Evolutionary conservation across 2,113 vertebrate genomes (phyloP).

Genomic region (Nothocercus julius): DNA sequence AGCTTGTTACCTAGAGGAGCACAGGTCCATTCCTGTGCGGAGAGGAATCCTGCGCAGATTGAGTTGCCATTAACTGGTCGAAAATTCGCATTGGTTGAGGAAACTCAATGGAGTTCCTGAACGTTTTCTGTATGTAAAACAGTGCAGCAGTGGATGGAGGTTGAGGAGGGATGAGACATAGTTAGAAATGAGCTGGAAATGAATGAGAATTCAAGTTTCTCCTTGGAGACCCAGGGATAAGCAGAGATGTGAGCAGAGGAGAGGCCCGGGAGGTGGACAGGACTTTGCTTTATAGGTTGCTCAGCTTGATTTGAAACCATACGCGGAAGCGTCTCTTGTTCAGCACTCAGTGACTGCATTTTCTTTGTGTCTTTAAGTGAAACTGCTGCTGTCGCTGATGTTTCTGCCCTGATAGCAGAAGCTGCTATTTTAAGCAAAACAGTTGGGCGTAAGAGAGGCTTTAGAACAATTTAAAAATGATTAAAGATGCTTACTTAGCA

Average conservation of each 20-base stretch:
- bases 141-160: background rate
- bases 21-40: accelerated
- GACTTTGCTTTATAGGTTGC: too few species aligned
- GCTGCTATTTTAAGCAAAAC: background rate
- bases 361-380: background rate
- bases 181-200: background rate
- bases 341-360: background rate
- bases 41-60: background rate
- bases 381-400: background rate
- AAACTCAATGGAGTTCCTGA: background rate
- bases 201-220: background rate
- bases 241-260: too few species aligned
- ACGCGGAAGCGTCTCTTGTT: too few species aligned
- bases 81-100: background rate
- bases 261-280: background rate
- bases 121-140: background rate
- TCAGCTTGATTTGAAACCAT: background rate
- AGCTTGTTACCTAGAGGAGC: accelerated
- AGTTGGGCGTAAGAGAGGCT: background rate
- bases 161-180: background rate
- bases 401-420: background rate
- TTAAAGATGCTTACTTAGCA: background rate
- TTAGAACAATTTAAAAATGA: background rate
- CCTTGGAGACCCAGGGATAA: background rate
- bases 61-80: background rate